Evolutionary conservation across 2,888 invertebrate genomes (phyloP).

Genomic region (Thereva unica): DNA sequence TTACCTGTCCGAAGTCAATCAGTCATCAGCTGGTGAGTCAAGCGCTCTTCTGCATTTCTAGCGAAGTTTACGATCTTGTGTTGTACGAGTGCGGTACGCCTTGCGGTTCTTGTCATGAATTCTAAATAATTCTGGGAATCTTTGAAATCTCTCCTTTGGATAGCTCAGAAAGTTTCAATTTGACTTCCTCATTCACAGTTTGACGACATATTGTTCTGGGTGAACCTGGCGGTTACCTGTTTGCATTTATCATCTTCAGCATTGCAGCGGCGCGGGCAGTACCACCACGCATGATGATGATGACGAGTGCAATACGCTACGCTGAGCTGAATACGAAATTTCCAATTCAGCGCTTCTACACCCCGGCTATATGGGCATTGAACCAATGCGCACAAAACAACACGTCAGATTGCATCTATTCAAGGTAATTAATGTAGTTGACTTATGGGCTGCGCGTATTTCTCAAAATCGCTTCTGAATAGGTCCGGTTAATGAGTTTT

Average conservation of each 20-base stretch:
- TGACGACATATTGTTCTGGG: neutral
- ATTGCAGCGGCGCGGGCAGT: neutral
- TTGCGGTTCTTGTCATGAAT: conserved; percentile 4
- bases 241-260: conserved; percentile 1
- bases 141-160: neutral
- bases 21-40: conserved; percentile 19
- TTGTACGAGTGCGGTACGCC: neutral
- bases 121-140: conserved; percentile 22
- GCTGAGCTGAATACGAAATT: too few relatives aligned
- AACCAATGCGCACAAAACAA: neutral
- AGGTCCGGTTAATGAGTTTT: conserved; percentile 17
- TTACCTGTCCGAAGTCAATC: conserved; percentile 28
- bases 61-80: conserved; percentile 8
- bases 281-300: too few relatives aligned
- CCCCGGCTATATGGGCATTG: too few relatives aligned
- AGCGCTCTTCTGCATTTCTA: conserved; percentile 3
- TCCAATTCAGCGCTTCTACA: too few relatives aligned
- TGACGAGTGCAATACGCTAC: too few relatives aligned
- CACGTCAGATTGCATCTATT: neutral
- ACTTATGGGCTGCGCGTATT: conserved; percentile 5
- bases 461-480: conserved; percentile 21
- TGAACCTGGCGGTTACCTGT: conserved; percentile 4
- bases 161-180: neutral
- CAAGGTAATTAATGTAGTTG: conserved; percentile 16
- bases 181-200: conserved; percentile 9